A percentile compares a stretch with the other conserved stretches of the same genome.
Evolutionary conservation across 2,797 vertebrate genomes (phyloP).

Genomic region (Microctenopoma stevenorrisi): DNA sequence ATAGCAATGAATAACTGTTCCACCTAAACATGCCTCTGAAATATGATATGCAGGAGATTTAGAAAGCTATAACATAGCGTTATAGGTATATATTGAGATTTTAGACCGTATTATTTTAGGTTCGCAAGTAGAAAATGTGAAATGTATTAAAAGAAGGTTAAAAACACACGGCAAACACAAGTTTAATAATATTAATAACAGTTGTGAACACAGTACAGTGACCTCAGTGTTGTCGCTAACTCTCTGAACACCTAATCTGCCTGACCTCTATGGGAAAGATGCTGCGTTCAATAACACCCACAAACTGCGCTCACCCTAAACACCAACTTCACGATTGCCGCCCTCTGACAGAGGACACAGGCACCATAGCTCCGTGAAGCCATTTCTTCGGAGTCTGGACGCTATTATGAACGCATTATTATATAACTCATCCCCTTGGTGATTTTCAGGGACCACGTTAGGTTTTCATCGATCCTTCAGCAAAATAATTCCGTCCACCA

Average conservation of each 20-base stretch:
- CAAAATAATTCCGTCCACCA: constrained; percentile 77
- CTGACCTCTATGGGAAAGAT: constrained; percentile 51
- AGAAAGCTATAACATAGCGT: neutral
- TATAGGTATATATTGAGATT: neutral
- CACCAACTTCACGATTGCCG: constrained; percentile 28
- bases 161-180: neutral
- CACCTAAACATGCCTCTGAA: neutral
- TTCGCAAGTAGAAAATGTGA: no score
- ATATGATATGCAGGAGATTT: neutral
- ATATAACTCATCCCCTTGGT: accelerated
- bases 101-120: no score
- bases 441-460: neutral
- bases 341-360: constrained; percentile 46
- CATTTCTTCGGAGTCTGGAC: constrained; percentile 49
- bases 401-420: neutral
- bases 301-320: constrained; percentile 69
- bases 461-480: constrained; percentile 14
- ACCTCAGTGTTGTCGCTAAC: neutral
- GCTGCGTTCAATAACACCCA: constrained; percentile 45
- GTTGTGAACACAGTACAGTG: neutral
- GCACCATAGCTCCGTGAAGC: constrained; percentile 37
- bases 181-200: neutral
- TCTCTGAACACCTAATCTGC: neutral
- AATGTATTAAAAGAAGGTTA: neutral
- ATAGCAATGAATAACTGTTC: neutral